Base-by-base conservation (phyloP, 1,140 invertebrate genomes). In the Theocolax elegans region DNA sequence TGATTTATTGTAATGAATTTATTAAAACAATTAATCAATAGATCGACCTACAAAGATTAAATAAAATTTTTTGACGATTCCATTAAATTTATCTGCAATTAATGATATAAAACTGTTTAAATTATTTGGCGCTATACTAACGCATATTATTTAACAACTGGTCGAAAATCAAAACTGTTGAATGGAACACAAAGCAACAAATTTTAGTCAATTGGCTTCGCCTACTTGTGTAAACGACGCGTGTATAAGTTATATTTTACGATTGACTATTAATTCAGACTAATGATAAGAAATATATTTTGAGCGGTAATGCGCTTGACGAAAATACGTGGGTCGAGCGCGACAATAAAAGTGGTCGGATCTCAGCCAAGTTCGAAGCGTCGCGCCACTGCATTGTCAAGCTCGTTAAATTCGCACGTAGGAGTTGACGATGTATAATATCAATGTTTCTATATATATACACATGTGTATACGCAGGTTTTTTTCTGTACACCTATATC, bases 371-470 rank as follows among this genome's bases (percentile, higher is more conserved):
- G 63, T 19, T 23, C 59, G 13, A 70, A 76, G 75, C 74, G 74
- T 77, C 74, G 58, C 27, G 48, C 71, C 73, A 71, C 72, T 72
- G 74, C 67, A 72, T 67, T 69, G 68, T 65, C 65, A 65, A 72
- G 31, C 76, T 74, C 72, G 76, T 67, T 72, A 72, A 75, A 58
- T n/a, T 63, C 46, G 0, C 53, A 66, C 65, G 77, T 76, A 66
- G 76, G 76, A 72, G 75, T 75, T 62, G 72, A 73, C 72, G 75
- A 73, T 72, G 66, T 64, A 64, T 69, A n/a, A n/a, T n/a, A n/a
- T n/a, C n/a, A n/a, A n/a, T n/a, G n/a, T n/a, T n/a, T n/a, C n/a
- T n/a, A n/a, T n/a, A n/a, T n/a, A n/a, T n/a, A n/a, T n/a, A n/a
- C n/a, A n/a, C n/a, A n/a, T n/a, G 72, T 74, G 77, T 75, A 73